Conservation (phyloP, 2,113 vertebrate genomes). For the Stegastes partitus region DNA sequence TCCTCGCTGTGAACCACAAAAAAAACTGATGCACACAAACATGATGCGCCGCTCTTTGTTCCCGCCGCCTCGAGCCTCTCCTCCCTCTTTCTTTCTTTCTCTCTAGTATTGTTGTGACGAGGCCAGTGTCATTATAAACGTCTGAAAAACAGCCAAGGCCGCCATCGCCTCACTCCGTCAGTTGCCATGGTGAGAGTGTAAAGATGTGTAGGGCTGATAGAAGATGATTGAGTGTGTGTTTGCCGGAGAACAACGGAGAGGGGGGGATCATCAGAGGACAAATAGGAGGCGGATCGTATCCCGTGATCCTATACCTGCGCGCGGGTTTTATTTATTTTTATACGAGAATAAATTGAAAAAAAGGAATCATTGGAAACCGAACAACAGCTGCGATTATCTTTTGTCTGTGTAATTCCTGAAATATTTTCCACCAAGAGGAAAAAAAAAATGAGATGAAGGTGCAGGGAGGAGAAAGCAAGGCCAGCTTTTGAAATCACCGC, state of each 20-base stretch:
- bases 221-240: conserved; percentile 23
- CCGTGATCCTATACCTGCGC: neutral
- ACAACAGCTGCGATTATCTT: neutral
- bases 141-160: conserved; percentile 68
- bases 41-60: conserved; percentile 44
- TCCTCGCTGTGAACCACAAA: conserved; percentile 12
- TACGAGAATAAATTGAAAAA: conserved; percentile 6
- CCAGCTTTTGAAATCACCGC: neutral
- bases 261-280: neutral
- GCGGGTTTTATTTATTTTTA: neutral
- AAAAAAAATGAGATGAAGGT: neutral
- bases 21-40: neutral
- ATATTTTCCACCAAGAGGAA: neutral
- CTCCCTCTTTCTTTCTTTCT: neutral
- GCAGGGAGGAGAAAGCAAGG: neutral
- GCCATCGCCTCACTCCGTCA: conserved; percentile 28
- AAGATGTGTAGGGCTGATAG: conserved; percentile 53
- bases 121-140: conserved; percentile 54
- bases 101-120: conserved; percentile 54
- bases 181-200: conserved; percentile 80
- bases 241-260: neutral
- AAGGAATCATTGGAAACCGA: neutral
- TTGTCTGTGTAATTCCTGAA: conserved; percentile 2
- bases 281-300: neutral
- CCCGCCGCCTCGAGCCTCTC: conserved; percentile 2